Conservation (phyloP, 1,140 invertebrate genomes). For the Hesperophylax magnus region DNA sequence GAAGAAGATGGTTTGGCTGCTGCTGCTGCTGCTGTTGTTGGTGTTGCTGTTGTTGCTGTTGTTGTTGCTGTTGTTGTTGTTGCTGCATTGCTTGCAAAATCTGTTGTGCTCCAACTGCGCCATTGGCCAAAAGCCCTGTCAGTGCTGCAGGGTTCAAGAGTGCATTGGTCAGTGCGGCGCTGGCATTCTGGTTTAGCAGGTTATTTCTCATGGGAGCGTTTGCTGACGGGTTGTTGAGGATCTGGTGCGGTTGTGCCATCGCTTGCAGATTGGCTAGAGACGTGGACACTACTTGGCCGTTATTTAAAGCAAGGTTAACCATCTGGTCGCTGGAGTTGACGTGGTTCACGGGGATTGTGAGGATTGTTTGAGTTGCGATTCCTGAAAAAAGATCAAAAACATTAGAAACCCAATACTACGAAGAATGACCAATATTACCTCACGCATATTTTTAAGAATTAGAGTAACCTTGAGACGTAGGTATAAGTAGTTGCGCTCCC, state of each 20-base stretch:
- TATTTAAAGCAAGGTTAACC: slow-evolving; percentile 84
- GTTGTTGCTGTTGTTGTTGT: slow-evolving; percentile 65
- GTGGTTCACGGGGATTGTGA: slow-evolving; percentile 92
- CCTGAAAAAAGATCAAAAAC: slow-evolving; percentile 69
- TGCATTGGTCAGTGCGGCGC: slow-evolving; percentile 65
- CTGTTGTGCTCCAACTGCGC: slow-evolving; percentile 75
- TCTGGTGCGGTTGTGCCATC: slow-evolving; percentile 79
- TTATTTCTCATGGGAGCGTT: slow-evolving; percentile 69
- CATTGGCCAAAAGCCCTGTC: slow-evolving; percentile 79
- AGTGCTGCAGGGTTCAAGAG: slow-evolving; percentile 76
- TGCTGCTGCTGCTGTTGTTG: slow-evolving; percentile 66
- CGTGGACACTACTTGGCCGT: slow-evolving; percentile 88
- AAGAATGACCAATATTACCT: too few relatives aligned
- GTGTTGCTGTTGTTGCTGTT: slow-evolving; percentile 74
- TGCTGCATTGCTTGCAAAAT: slow-evolving; percentile 77
- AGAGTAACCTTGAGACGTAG: slow-evolving; percentile 89
- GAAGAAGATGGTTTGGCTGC: slow-evolving; percentile 56
- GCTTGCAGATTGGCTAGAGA: slow-evolving; percentile 86
- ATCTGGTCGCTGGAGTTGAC: slow-evolving; percentile 86
- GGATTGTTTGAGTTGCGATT: slow-evolving; percentile 92
- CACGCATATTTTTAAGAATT: background rate
- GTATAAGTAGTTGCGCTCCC: slow-evolving; percentile 93
- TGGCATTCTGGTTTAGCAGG: slow-evolving; percentile 69
- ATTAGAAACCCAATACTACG: too few relatives aligned
- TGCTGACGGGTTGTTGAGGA: slow-evolving; percentile 66